A percentile compares a stretch with the other conserved stretches of the same genome.
These are phyloP conservation scores for Calameuta idolon DNA, from an alignment of 2,888 invertebrate species.

Conservation along the genomic window DNA sequence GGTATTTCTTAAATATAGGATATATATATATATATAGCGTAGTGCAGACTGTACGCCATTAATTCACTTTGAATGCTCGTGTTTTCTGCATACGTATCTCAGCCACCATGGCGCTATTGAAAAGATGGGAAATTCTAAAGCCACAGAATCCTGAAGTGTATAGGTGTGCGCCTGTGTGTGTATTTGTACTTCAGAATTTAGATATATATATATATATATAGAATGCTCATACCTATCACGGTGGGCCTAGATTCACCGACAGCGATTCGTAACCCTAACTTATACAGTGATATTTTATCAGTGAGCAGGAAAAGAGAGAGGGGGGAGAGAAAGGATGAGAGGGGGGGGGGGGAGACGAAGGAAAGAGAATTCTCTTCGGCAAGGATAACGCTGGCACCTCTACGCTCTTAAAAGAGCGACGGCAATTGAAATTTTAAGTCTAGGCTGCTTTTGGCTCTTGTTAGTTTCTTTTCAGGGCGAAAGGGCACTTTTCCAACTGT, in stretches of 20 bases:
- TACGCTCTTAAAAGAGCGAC: slow-evolving; percentile 17
- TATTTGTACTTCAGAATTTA: no score
- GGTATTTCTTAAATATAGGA: no score
- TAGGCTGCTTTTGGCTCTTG: slow-evolving; percentile 17
- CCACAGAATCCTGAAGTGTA: slow-evolving; percentile 1
- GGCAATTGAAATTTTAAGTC: slow-evolving; percentile 25
- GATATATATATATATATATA: no score
- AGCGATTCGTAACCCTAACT: no score
- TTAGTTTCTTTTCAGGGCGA: slow-evolving; percentile 1
- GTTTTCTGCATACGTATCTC: slow-evolving; percentile 2
- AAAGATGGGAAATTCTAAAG: slow-evolving; percentile 25
- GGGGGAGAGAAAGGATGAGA: rapidly evolving
- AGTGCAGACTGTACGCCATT: background rate
- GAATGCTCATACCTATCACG: no score
- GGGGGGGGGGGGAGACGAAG: background rate
- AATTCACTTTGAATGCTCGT: background rate
- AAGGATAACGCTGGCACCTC: slow-evolving; percentile 17
- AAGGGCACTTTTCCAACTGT: slow-evolving; percentile 14
- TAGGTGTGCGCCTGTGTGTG: no score
- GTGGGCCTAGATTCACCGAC: no score
- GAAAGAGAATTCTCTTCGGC: slow-evolving; percentile 5
- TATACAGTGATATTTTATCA: background rate
- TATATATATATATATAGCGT: background rate
- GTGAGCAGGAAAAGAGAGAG: background rate
- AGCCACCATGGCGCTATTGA: slow-evolving; percentile 14